These are phyloP conservation scores for Rhynchomys soricoides DNA, from an alignment of 2,113 vertebrate genomes.

Conservation along the genomic window DNA sequence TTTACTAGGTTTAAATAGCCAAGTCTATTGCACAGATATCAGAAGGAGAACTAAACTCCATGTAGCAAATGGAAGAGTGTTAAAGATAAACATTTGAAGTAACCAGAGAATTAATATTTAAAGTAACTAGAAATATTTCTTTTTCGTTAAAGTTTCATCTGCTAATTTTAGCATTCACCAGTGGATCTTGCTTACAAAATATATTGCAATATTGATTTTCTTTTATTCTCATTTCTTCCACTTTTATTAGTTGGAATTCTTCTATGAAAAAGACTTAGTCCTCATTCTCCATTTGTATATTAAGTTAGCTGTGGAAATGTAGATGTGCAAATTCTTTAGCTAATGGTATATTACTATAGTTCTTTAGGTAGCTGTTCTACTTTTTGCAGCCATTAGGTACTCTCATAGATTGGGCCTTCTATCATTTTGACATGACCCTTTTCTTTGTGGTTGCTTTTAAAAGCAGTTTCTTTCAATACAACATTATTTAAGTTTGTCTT, in stretches of 20 bases:
- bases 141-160: background rate
- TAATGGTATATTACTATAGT: constrained; percentile 15
- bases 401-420: background rate
- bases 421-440: background rate
- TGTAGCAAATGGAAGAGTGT: background rate
- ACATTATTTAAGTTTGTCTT: background rate
- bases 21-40: background rate
- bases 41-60: background rate
- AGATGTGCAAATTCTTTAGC: background rate
- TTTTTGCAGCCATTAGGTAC: background rate
- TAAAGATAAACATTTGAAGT: background rate
- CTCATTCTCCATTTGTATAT: background rate
- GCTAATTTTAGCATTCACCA: background rate
- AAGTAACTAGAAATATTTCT: background rate
- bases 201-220: background rate
- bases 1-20: background rate
- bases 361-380: background rate
- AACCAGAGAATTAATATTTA: background rate
- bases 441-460: background rate
- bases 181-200: background rate
- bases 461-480: background rate
- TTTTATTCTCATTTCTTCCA: constrained; percentile 3
- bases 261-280: background rate
- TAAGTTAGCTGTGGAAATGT: background rate
- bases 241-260: constrained; percentile 34